These are phyloP conservation scores for Trigoniulus corallinus DNA, from an alignment of 1,140 invertebrate genomes.

Conservation along the genomic window DNA sequence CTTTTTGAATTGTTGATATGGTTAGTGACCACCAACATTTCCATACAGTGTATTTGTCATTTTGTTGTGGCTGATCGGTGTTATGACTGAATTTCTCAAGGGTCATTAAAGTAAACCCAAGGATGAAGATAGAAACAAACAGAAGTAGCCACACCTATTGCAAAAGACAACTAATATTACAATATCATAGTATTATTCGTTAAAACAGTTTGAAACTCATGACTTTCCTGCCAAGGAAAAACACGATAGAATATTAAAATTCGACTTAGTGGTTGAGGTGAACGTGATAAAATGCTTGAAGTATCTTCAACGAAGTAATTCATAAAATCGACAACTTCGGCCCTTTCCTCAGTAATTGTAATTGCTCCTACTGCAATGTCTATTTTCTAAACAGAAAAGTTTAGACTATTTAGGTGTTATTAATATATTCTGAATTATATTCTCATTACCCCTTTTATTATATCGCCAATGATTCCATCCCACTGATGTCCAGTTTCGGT, in stretches of 20 bases:
- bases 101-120: background rate
- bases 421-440: background rate
- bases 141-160: background rate
- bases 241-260: background rate
- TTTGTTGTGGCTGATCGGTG: too few species aligned
- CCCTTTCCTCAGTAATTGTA: background rate
- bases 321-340: background rate
- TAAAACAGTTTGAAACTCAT: background rate
- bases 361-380: background rate
- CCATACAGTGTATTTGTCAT: too few species aligned
- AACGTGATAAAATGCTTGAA: background rate
- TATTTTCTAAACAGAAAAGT: background rate
- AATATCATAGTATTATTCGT: background rate
- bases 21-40: background rate
- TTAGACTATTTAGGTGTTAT: background rate
- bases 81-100: background rate
- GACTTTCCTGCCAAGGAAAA: background rate
- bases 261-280: background rate
- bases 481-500: background rate
- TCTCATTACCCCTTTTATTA: background rate
- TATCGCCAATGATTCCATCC: background rate
- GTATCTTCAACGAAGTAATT: background rate
- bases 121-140: background rate
- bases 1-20: background rate
- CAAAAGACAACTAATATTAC: background rate